Percentiles rank a stretch among this genome's conserved stretches.
These are phyloP conservation scores for Trinorchestia longiramus DNA, from an alignment of 1,140 invertebrate species.

Conservation along the genomic window DNA sequence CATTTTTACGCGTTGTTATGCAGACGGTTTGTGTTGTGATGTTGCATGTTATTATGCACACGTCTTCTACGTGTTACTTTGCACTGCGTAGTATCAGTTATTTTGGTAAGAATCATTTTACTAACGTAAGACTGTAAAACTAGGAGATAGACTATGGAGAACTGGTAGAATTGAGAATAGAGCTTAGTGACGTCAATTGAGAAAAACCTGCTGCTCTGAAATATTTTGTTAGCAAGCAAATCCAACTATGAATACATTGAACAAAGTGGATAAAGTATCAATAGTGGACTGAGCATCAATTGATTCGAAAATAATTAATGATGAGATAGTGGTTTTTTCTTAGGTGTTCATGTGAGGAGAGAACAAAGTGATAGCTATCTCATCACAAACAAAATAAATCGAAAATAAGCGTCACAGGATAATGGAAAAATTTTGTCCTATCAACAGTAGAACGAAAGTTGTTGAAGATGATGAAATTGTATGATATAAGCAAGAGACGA, in stretches of 20 bases:
- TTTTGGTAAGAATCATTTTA: background rate
- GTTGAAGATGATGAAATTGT: no score
- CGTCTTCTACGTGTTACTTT: background rate
- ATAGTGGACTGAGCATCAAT: background rate
- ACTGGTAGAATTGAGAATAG: background rate
- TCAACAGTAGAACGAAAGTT: no score
- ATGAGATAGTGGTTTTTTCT: background rate
- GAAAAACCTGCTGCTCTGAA: background rate
- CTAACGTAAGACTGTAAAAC: no score
- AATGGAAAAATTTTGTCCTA: no score
- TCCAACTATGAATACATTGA: background rate
- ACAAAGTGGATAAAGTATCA: background rate
- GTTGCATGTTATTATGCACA: constrained; percentile 77
- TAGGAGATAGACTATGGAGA: background rate
- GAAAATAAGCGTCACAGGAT: no score
- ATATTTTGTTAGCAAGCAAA: background rate
- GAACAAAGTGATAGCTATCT: no score
- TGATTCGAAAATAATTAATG: background rate
- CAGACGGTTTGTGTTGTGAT: constrained; percentile 62
- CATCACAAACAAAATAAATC: no score
- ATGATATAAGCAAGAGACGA: no score
- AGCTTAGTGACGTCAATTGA: background rate
- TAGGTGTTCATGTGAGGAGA: background rate
- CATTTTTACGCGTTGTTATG: no score
- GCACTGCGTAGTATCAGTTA: background rate